A percentile compares a stretch with the other conserved stretches of the same genome.
Evolutionary conservation across 2,888 invertebrate species (phyloP).

Genomic region (Watsonalla cultraria): DNA sequence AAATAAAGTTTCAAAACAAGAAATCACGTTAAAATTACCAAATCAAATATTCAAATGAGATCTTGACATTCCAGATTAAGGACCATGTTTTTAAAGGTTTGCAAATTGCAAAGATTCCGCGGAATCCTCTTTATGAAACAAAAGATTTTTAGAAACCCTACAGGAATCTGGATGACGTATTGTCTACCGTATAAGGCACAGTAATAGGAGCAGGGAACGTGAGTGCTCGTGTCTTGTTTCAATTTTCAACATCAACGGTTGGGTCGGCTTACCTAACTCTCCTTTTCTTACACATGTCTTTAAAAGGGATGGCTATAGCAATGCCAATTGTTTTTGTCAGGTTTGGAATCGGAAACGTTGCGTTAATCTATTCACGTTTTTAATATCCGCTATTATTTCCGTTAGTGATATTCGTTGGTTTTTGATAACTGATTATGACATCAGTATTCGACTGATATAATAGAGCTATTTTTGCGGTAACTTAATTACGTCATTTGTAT

Average conservation of each 20-base stretch:
- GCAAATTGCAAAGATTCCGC: background rate
- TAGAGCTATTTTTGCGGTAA: no score
- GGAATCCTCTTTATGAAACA: background rate
- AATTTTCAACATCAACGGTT: slow-evolving; percentile 35
- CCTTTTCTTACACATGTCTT: slow-evolving; percentile 4
- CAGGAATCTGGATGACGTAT: slow-evolving; percentile 38
- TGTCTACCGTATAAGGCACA: slow-evolving; percentile 40
- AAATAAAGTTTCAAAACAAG: no score
- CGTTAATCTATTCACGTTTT: slow-evolving; percentile 25
- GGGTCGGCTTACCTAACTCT: slow-evolving; percentile 36
- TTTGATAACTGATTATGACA: no score
- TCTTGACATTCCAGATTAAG: no score
- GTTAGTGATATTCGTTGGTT: slow-evolving; percentile 14
- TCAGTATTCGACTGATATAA: no score
- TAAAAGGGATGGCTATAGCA: slow-evolving; percentile 17
- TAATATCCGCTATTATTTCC: slow-evolving; percentile 28
- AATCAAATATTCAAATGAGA: no score
- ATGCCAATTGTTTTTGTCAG: slow-evolving; percentile 7
- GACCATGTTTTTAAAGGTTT: background rate
- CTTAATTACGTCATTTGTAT: slow-evolving; percentile 7
- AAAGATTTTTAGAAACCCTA: slow-evolving; percentile 35
- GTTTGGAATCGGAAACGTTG: slow-evolving; percentile 17
- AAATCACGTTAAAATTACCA: no score
- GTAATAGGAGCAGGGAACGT: slow-evolving; percentile 28
- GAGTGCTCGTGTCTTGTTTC: slow-evolving; percentile 34